A percentile compares a stretch with the other conserved stretches of the same genome.
These are phyloP conservation scores for Therioaphis trifolii DNA, from an alignment of 2,888 invertebrate genomes.

Conservation along the genomic window DNA sequence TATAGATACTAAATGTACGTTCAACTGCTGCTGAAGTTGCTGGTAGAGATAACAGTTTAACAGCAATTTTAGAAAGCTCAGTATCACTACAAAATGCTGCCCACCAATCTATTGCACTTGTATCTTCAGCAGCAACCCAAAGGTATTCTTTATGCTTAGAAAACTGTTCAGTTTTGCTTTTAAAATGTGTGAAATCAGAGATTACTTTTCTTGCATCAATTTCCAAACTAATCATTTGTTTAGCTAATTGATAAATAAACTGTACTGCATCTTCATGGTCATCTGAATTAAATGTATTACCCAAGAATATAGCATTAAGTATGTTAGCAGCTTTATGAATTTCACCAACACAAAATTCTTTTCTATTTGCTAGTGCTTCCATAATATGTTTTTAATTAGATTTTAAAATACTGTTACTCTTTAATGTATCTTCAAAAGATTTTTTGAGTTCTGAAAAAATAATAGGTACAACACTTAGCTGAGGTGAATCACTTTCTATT, in stretches of 20 bases:
- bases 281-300: conserved; percentile 2
- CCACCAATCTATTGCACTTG: conserved; percentile 25
- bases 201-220: conserved; percentile 4
- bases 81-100: conserved; percentile 37
- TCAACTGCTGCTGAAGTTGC: conserved; percentile 46
- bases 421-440: background rate
- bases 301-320: background rate
- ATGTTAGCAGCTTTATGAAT: conserved; percentile 26
- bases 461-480: background rate
- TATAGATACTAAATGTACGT: conserved; percentile 32
- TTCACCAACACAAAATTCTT: background rate
- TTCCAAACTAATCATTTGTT: background rate
- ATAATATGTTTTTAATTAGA: background rate
- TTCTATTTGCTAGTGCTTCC: background rate
- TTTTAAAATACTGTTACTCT: background rate
- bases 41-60: conserved; percentile 27
- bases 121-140: conserved; percentile 20
- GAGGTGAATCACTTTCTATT: conserved; percentile 1
- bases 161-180: conserved; percentile 7
- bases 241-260: conserved; percentile 14
- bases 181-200: background rate
- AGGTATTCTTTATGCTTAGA: conserved; percentile 18
- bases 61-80: conserved; percentile 41
- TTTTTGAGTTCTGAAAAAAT: conserved; percentile 19
- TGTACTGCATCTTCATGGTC: background rate